These are phyloP conservation scores for Pomacea canaliculata DNA, from an alignment of 2,888 invertebrate genomes.

Conservation along the genomic window DNA sequence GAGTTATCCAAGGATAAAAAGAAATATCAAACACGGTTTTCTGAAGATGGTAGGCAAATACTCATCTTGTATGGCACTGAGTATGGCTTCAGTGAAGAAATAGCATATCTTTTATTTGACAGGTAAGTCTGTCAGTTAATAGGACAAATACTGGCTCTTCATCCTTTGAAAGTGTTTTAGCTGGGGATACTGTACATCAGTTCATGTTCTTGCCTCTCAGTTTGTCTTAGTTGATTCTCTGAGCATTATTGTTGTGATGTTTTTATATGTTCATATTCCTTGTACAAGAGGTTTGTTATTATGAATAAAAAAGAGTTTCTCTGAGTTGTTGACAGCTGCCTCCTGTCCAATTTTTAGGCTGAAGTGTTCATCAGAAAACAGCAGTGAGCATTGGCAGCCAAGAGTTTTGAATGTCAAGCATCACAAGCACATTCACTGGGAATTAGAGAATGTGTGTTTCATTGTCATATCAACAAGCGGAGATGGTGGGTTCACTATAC, in stretches of 20 bases:
- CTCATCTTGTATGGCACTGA: slow-evolving; percentile 12
- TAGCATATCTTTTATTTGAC: neutral
- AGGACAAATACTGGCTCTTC: too few species aligned
- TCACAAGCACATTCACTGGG: slow-evolving; percentile 9
- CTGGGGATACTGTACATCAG: too few species aligned
- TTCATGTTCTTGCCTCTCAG: too few species aligned
- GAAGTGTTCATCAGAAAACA: neutral
- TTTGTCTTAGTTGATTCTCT: too few species aligned
- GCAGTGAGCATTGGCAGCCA: slow-evolving; percentile 4
- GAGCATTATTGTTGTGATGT: too few species aligned
- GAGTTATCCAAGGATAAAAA: neutral
- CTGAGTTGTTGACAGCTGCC: neutral
- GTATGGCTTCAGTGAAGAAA: slow-evolving; percentile 16
- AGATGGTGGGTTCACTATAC: neutral
- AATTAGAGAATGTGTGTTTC: slow-evolving; percentile 7
- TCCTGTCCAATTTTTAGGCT: neutral
- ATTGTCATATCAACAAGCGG: slow-evolving; percentile 12
- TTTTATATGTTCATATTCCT: too few species aligned
- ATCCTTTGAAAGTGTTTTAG: too few species aligned
- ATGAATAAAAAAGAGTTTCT: too few species aligned
- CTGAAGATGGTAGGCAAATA: slow-evolving; percentile 3
- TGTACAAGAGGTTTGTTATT: too few species aligned
- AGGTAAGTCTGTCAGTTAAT: neutral
- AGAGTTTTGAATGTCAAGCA: slow-evolving; percentile 9
- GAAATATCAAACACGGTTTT: neutral